Evolutionary conservation across 1,140 invertebrate species (phyloP), one percentile per base, ranked within the genome.

Genomic region (Drosophila repletoides): DNA sequence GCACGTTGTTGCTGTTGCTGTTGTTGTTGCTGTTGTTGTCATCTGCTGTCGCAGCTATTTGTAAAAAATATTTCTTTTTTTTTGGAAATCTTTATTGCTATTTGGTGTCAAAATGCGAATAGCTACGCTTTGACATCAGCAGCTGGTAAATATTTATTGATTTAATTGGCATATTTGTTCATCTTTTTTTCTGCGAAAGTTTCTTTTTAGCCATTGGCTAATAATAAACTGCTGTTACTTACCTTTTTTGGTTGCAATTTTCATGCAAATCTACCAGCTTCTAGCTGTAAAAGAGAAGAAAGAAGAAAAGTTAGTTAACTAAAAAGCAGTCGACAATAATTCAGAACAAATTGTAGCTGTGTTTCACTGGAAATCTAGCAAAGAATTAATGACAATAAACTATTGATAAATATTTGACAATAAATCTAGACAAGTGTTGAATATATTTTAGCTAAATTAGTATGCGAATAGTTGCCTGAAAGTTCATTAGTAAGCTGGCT

Each of bases 221-320:
- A n/a, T n/a, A n/a, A 19, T 5, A 38, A 49, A 4, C 34, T 19
- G 26, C 36, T 4, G 1, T 56, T 59, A 72, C 66, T 24, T 65
- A 84, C 80, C 80, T 84, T 80, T 86, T 60, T 79, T 45, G 49
- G 51, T 56, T 76, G 74, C 72, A 86, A 80, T 80, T 86, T 68
- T 80, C 67, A 80, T 79, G 80, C 79, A 61, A 75, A 79, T 40
- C 51, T 26, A 24, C 21, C 41, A 15, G 19, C 14, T 36, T 46
- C 43, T 14, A 46, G 28, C 79, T 83, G 79, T 48, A 83, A 81
- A 83, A 74, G 71, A 66, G 71, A 80, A 83, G 70, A 71, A 43
- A 65, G 46, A 52, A 17, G 24, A 36, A 36, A 49, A 46, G 22
- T 53, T 52, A 38, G 7, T 74, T 53, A 59, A 71, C 65, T 53